A percentile compares a stretch with the other conserved stretches of the same genome.
These are phyloP conservation scores for Forbesichthys papilliferus DNA, from an alignment of 2,113 vertebrate species.

Conservation along the genomic window DNA sequence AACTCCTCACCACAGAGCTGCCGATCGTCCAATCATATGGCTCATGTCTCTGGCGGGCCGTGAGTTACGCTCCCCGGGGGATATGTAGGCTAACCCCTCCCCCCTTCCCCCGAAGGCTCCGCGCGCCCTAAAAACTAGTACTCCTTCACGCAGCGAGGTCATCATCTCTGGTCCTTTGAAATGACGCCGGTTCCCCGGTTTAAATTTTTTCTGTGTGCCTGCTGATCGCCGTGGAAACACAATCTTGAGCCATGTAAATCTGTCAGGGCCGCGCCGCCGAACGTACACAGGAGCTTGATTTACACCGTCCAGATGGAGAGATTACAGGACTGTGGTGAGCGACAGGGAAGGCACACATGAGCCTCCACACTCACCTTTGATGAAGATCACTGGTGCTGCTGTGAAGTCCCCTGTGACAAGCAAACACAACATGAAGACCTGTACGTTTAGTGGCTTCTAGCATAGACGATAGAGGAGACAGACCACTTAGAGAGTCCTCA, in stretches of 20 bases:
- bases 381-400: slow-evolving; percentile 48
- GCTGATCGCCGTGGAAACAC: slow-evolving; percentile 64
- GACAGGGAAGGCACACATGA: slow-evolving; percentile 57
- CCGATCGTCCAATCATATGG: background rate
- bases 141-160: slow-evolving; percentile 55
- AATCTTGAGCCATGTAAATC: slow-evolving; percentile 74
- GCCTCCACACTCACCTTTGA: slow-evolving; percentile 48
- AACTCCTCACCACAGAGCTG: background rate
- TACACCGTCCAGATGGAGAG: slow-evolving; percentile 77
- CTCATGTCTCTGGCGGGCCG: too few relatives aligned
- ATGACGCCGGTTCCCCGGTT: slow-evolving; percentile 47
- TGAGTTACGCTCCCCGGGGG: background rate
- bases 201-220: slow-evolving; percentile 74
- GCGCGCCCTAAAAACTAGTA: slow-evolving; percentile 25
- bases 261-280: slow-evolving; percentile 70
- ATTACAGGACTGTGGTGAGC: slow-evolving; percentile 62
- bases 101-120: background rate
- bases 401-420: slow-evolving; percentile 44
- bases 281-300: slow-evolving; percentile 76
- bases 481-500: too few relatives aligned
- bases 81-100: background rate
- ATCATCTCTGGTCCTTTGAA: slow-evolving; percentile 50
- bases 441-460: slow-evolving; percentile 37
- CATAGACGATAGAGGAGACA: too few relatives aligned
- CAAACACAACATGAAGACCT: slow-evolving; percentile 60